phyloP scores from a whole-genome alignment of 2,888 invertebrate genomes.

The Lochmaea crataegi region DNA sequence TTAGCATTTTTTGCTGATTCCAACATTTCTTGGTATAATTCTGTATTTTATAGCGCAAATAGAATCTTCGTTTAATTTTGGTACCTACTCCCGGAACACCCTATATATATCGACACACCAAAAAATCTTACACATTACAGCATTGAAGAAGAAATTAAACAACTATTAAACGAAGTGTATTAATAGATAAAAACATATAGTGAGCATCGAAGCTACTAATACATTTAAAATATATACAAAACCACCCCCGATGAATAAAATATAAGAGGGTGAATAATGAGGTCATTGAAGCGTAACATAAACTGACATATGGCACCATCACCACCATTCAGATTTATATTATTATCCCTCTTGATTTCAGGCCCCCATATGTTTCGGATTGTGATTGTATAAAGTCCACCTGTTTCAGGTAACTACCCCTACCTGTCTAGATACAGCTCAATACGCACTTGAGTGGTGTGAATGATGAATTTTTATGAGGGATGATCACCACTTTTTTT shows the following conservation, averaged over 20 bases:
- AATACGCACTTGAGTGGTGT: slow-evolving; percentile 7
- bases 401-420: slow-evolving; percentile 44
- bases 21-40: too few species aligned
- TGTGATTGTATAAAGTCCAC: slow-evolving; percentile 42
- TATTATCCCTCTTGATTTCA: slow-evolving; percentile 47
- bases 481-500: neutral
- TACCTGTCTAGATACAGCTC: slow-evolving; percentile 33
- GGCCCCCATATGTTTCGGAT: slow-evolving; percentile 50
- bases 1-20: too few species aligned
- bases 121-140: too few species aligned
- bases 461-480: neutral
- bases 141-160: neutral
- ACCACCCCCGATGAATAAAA: slow-evolving; percentile 49
- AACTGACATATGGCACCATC: slow-evolving; percentile 58
- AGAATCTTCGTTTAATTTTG: too few species aligned
- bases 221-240: slow-evolving; percentile 49
- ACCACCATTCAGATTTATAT: slow-evolving; percentile 55
- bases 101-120: too few species aligned
- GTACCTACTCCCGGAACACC: too few species aligned
- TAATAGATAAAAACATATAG: slow-evolving; percentile 25
- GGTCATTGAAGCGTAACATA: slow-evolving; percentile 54
- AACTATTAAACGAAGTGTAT: slow-evolving; percentile 16
- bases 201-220: slow-evolving; percentile 39
- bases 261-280: slow-evolving; percentile 54
- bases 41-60: too few species aligned